A percentile compares a stretch with the other conserved stretches of the same genome.
These are phyloP conservation scores for Phenganax marumi DNA, from an alignment of 92 coral and sea anemone genomes.

Conservation along the genomic window DNA sequence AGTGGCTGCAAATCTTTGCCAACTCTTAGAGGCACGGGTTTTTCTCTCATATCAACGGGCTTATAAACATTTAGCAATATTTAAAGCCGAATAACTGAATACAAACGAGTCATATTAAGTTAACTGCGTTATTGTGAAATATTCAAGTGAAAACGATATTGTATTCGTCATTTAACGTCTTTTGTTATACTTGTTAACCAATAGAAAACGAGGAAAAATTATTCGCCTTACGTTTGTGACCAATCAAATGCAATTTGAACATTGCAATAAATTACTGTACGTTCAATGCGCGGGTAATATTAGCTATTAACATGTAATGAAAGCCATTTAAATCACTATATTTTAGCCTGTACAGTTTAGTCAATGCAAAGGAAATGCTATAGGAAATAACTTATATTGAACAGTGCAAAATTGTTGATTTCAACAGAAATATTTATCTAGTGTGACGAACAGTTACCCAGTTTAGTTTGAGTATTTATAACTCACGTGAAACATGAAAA, in stretches of 20 bases:
- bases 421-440: no score
- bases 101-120: background rate
- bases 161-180: constrained; percentile 39
- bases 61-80: constrained; percentile 30
- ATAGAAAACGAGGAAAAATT: background rate
- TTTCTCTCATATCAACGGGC: constrained; percentile 38
- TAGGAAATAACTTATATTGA: constrained; percentile 21
- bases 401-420: background rate
- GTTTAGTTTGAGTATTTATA: no score
- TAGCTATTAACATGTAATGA: background rate
- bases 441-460: no score
- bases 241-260: constrained; percentile 14
- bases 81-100: constrained; percentile 12
- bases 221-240: background rate
- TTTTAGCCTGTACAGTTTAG: background rate
- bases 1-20: constrained; percentile 13
- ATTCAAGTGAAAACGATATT: constrained; percentile 38
- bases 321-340: background rate
- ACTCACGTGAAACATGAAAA: no score
- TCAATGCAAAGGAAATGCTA: constrained; percentile 12
- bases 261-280: background rate
- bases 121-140: constrained; percentile 17
- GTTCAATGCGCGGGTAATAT: constrained; percentile 34
- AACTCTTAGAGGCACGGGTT: constrained; percentile 39
- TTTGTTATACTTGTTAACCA: constrained; percentile 25